These are phyloP conservation scores for Alfaro cultratus DNA, from an alignment of 2,797 vertebrate species.

Conservation along the genomic window DNA sequence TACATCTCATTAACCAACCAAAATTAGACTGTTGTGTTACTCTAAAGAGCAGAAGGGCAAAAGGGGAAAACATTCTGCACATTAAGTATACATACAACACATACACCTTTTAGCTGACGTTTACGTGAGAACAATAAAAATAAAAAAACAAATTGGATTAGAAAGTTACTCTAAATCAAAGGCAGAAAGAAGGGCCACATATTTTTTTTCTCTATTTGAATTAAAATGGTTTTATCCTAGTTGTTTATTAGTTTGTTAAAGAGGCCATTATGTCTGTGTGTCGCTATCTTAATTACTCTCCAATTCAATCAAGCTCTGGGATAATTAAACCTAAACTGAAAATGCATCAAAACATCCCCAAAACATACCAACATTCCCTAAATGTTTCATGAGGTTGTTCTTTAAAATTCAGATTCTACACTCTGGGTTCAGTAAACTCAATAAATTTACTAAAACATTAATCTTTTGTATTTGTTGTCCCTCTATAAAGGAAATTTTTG, in stretches of 20 bases:
- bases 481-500: not conserved
- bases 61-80: not conserved
- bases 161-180: not conserved
- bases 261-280: not conserved
- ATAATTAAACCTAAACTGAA: not conserved
- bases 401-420: not conserved
- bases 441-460: not conserved
- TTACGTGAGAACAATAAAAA: too few relatives aligned
- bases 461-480: not conserved
- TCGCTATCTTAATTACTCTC: not conserved
- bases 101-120: not conserved
- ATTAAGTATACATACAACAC: too few relatives aligned
- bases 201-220: not conserved
- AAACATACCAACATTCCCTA: not conserved
- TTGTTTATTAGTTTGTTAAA: not conserved
- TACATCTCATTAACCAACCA: not conserved
- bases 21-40: not conserved
- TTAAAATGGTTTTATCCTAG: not conserved
- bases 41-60: not conserved
- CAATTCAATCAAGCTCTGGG: not conserved
- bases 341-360: not conserved
- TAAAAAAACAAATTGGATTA: not conserved
- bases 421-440: not conserved
- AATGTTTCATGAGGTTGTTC: not conserved
- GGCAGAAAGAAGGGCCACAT: not conserved